A percentile compares a stretch with the other conserved stretches of the same genome.
Conservation (phyloP, 2,888 invertebrate species). For the Agonopterix subpropinquella region DNA sequence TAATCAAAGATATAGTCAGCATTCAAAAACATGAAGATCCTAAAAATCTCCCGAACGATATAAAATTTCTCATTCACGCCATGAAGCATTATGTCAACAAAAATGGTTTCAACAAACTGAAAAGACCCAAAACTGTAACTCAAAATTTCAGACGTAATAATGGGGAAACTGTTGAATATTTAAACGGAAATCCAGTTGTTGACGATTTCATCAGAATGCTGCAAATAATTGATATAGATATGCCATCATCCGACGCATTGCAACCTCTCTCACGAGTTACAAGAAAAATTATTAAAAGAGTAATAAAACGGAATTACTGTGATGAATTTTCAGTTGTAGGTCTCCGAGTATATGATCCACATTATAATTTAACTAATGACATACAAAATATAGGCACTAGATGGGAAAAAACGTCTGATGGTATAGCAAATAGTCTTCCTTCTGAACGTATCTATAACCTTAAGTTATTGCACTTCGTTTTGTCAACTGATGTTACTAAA, state of each 20-base stretch:
- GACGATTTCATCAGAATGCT: conserved; percentile 19
- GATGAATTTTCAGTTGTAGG: conserved; percentile 22
- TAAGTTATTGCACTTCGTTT: conserved; percentile 38
- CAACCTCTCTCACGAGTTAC: conserved; percentile 24
- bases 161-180: background rate
- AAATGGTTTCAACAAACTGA: conserved; percentile 13
- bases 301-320: conserved; percentile 29
- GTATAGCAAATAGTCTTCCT: conserved; percentile 21
- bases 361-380: conserved; percentile 33
- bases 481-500: conserved; percentile 38
- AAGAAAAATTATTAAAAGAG: conserved; percentile 33
- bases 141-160: background rate
- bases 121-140: too few species aligned
- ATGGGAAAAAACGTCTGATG: conserved; percentile 29
- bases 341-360: conserved; percentile 20
- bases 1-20: conserved; percentile 32
- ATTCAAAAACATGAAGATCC: conserved; percentile 29
- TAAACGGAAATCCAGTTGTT: too few species aligned
- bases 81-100: conserved; percentile 39
- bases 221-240: conserved; percentile 28
- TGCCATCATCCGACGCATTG: conserved; percentile 24
- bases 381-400: conserved; percentile 32
- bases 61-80: conserved; percentile 31
- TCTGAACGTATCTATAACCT: conserved; percentile 31
- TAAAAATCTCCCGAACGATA: conserved; percentile 25